These are phyloP conservation scores for Cottus gobio DNA, from an alignment of 2,113 vertebrate genomes.

Conservation along the genomic window DNA sequence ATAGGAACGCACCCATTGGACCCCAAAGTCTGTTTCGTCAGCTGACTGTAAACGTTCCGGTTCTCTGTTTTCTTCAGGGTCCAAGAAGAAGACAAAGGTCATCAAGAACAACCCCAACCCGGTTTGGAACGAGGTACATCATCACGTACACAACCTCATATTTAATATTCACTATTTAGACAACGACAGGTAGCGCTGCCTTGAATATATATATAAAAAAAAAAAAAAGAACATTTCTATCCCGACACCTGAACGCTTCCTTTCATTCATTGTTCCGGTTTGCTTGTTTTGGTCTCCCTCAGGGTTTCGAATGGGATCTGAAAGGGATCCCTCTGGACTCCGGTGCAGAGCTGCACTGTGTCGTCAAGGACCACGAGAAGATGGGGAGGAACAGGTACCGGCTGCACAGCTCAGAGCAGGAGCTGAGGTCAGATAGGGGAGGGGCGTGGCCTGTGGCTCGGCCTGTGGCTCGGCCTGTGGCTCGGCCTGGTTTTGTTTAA, in stretches of 20 bases:
- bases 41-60: not conserved
- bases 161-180: not conserved
- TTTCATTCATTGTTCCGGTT: no score
- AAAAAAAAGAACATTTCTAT: not conserved
- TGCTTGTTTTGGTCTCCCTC: no score
- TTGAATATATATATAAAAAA: not conserved
- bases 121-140: slow-evolving; percentile 95
- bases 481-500: slow-evolving; percentile 6
- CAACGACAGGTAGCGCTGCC: not conserved
- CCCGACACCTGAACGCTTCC: no score
- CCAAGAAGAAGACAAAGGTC: slow-evolving; percentile 96
- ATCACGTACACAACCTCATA: not conserved
- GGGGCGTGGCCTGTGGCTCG: no score
- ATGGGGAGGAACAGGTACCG: slow-evolving; percentile 95
- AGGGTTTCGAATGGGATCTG: slow-evolving; percentile 98
- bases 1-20: not conserved
- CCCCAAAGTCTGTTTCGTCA: not conserved
- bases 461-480: no score
- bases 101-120: slow-evolving; percentile 96
- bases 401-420: no score
- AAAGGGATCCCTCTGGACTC: slow-evolving; percentile 92
- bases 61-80: slow-evolving; percentile 78
- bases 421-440: no score
- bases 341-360: slow-evolving; percentile 88
- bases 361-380: slow-evolving; percentile 96